phyloP scores from a whole-genome alignment of 2,797 vertebrate genomes.

The Cynopterus sphinx region DNA sequence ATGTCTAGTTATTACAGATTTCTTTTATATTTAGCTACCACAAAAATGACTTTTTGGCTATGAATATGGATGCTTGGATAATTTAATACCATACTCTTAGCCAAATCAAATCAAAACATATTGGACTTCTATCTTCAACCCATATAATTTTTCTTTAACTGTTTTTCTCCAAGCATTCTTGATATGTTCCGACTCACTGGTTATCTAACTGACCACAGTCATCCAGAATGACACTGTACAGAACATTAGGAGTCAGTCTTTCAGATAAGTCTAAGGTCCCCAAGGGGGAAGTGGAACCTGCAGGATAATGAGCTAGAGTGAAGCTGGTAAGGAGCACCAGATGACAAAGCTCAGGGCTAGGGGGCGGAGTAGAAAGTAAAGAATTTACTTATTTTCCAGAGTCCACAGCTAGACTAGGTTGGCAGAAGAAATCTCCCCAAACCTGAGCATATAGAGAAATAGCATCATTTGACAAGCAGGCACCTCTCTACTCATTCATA shows the following conservation, averaged over 20 bases:
- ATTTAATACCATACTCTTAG: constrained; percentile 69
- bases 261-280: background rate
- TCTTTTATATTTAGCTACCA: constrained; percentile 69
- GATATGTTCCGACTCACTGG: background rate
- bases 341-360: background rate
- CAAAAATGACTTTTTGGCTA: constrained; percentile 70
- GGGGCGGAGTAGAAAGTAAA: background rate
- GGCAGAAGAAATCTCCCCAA: background rate
- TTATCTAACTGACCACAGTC: constrained; percentile 4
- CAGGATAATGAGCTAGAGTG: background rate
- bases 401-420: background rate
- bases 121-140: constrained; percentile 52
- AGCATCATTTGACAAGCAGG: background rate
- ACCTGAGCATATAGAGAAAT: background rate
- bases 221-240: background rate
- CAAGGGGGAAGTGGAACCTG: background rate
- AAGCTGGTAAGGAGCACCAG: background rate
- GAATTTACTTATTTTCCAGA: background rate
- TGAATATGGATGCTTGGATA: constrained; percentile 65
- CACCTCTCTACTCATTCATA: background rate
- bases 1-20: constrained; percentile 71
- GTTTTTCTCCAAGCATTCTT: constrained; percentile 7
- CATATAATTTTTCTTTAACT: constrained; percentile 55
- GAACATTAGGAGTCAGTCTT: background rate
- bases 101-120: constrained; percentile 73